Evolutionary conservation across 2,888 invertebrate genomes (phyloP).

Genomic region (Sabatieria punctata): DNA sequence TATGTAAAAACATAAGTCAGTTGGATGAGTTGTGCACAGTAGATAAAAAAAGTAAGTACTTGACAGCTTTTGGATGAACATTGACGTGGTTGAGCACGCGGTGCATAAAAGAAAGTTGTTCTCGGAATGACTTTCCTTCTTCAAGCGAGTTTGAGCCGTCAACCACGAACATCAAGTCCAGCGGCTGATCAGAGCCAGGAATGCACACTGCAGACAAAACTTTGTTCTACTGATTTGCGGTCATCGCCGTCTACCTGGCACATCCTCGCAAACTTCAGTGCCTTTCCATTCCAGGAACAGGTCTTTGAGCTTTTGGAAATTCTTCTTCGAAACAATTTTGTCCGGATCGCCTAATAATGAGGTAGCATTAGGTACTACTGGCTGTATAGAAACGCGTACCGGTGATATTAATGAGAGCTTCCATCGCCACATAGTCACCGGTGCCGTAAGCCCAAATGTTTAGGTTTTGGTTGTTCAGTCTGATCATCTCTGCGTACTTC

Average conservation of each 20-base stretch:
- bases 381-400: too few species aligned
- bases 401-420: constrained; percentile 19
- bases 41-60: too few species aligned
- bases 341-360: constrained; percentile 11
- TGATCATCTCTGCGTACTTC: constrained; percentile 18
- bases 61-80: constrained; percentile 26
- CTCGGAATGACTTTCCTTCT: constrained; percentile 20
- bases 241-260: constrained; percentile 15
- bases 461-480: constrained; percentile 16
- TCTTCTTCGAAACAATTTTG: constrained; percentile 25
- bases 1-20: too few species aligned
- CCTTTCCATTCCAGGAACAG: constrained; percentile 22
- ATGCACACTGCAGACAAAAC: constrained; percentile 19
- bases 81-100: constrained; percentile 24
- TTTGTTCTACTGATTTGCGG: not conserved
- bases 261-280: constrained; percentile 25
- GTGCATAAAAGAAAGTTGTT: constrained; percentile 11
- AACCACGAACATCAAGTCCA: constrained; percentile 23
- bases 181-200: constrained; percentile 25
- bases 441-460: constrained; percentile 29
- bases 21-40: too few species aligned
- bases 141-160: constrained; percentile 27
- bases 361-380: too few species aligned
- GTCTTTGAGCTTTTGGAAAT: constrained; percentile 12
- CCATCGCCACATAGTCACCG: constrained; percentile 28